Conservation (phyloP, 2,113 vertebrate species). For the Sporophila hypoxantha region DNA sequence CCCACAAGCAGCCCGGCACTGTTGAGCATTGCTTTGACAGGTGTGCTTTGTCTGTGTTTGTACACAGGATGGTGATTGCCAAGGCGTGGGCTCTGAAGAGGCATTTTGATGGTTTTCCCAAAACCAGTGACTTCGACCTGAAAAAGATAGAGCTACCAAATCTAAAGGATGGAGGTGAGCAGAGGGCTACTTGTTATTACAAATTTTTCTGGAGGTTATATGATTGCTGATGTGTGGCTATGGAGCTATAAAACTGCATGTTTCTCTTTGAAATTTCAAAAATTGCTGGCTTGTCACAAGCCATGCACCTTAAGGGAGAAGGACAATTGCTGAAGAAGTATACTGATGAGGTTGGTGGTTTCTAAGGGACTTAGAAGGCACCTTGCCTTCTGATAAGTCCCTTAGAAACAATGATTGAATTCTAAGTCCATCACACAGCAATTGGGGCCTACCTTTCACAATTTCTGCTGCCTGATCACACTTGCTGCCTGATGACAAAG, state of each 20-base stretch:
- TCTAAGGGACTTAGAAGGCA: no score
- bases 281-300: background rate
- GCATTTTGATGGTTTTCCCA: constrained; percentile 80
- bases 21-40: fast-evolving
- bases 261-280: background rate
- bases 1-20: fast-evolving
- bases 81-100: constrained; percentile 77
- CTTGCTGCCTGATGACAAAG: background rate
- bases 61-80: constrained; percentile 68
- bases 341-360: background rate
- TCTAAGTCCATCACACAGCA: background rate
- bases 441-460: background rate
- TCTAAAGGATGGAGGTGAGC: constrained; percentile 81
- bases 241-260: background rate
- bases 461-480: background rate
- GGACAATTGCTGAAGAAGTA: background rate
- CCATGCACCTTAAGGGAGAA: background rate
- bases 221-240: background rate
- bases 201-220: background rate
- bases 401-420: background rate
- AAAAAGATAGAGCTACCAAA: constrained; percentile 73
- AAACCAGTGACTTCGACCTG: constrained; percentile 75
- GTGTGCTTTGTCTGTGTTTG: background rate
- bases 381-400: background rate
- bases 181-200: background rate